These are phyloP conservation scores for Epinotia ramella DNA, from an alignment of 2,888 invertebrate genomes.

Conservation along the genomic window DNA sequence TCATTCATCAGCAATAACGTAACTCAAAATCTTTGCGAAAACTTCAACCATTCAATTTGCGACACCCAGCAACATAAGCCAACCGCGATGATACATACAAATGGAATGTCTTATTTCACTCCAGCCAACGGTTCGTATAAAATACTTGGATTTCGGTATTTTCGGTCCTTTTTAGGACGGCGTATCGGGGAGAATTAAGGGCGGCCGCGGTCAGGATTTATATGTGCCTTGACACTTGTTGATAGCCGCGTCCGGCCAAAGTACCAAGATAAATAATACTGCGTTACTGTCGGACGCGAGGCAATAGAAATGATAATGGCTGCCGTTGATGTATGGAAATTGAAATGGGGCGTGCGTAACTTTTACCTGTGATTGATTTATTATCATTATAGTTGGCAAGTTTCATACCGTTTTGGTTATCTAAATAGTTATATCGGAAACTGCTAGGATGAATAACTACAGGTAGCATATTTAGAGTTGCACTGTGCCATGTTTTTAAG, in stretches of 20 bases:
- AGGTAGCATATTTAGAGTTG: neutral
- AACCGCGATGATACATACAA: conserved; percentile 48
- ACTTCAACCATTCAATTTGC: conserved; percentile 45
- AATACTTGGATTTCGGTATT: conserved; percentile 49
- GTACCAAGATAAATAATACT: conserved; percentile 62
- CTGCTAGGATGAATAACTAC: neutral
- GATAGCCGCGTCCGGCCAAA: conserved; percentile 70
- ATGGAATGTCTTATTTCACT: conserved; percentile 54
- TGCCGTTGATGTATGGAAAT: conserved; percentile 40
- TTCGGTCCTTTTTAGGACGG: conserved; percentile 46
- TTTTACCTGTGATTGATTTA: conserved; percentile 24
- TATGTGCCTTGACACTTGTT: conserved; percentile 78
- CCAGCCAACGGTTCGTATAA: conserved; percentile 47
- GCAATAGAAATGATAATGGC: conserved; percentile 57
- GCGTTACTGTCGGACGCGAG: conserved; percentile 55
- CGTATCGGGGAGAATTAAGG: conserved; percentile 49
- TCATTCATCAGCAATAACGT: conserved; percentile 4
- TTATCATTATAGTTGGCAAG: conserved; percentile 16
- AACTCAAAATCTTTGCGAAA: conserved; percentile 38
- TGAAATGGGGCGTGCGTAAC: conserved; percentile 33
- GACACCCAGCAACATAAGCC: conserved; percentile 40
- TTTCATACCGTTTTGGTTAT: neutral
- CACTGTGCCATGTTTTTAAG: neutral
- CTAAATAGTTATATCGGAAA: neutral
- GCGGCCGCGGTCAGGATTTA: conserved; percentile 62